Conservation (phyloP, 2,797 vertebrate genomes). For the Nothura maculosa region DNA sequence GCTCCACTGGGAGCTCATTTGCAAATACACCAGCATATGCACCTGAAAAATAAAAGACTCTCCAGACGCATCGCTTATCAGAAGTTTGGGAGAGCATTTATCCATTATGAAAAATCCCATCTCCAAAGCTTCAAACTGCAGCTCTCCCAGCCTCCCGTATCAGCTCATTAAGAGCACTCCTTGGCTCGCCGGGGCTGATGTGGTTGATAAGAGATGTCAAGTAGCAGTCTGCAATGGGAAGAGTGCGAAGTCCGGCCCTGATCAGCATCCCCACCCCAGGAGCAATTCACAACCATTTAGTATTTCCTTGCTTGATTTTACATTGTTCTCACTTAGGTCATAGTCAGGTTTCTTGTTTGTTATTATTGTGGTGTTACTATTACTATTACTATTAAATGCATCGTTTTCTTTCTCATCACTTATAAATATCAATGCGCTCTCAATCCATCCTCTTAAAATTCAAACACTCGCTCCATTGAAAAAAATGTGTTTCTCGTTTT, state of each 20-base stretch:
- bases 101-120: conserved; percentile 44
- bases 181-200: conserved; percentile 12
- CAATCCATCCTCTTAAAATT: neutral
- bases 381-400: neutral
- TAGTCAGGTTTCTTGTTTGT: neutral
- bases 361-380: neutral
- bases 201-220: conserved; percentile 57
- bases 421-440: fast-evolving
- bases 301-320: neutral
- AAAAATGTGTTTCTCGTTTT: conserved; percentile 61
- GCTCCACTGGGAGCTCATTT: neutral
- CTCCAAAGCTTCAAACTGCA: conserved; percentile 33
- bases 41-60: neutral
- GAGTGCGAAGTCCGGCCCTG: neutral
- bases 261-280: neutral
- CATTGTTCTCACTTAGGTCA: fast-evolving
- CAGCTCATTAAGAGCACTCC: conserved; percentile 61
- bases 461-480: neutral
- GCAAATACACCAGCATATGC: neutral
- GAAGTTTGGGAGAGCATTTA: conserved; percentile 51
- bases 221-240: conserved; percentile 47
- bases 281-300: neutral
- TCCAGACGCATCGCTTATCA: neutral
- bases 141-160: conserved; percentile 56
- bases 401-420: fast-evolving